Evolutionary conservation across 2,797 vertebrate species (phyloP).

Genomic region (Pseudomugil tenellus): DNA sequence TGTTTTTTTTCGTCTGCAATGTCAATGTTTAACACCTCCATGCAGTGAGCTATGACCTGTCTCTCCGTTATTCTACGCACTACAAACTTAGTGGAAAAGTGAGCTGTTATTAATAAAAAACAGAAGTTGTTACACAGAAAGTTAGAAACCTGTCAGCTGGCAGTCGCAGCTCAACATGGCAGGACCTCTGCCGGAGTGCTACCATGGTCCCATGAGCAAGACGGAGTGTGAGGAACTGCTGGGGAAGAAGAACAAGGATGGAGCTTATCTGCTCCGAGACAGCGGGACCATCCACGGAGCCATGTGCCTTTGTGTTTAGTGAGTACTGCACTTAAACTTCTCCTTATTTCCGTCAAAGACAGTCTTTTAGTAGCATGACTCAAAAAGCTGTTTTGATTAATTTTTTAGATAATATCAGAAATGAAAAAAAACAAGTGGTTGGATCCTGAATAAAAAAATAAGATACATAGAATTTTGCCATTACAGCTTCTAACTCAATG

Average conservation of each 20-base stretch:
- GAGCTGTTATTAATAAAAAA: conserved; percentile 2
- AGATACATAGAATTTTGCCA: too few relatives aligned
- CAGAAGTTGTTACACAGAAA: neutral
- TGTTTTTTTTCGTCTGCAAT: neutral
- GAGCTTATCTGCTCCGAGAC: conserved; percentile 77
- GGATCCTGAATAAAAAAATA: too few relatives aligned
- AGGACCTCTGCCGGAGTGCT: conserved; percentile 54
- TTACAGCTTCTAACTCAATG: too few relatives aligned
- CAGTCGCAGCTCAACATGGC: conserved; percentile 43
- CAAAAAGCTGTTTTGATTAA: too few relatives aligned
- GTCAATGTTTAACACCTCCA: rapidly evolving
- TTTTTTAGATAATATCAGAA: too few relatives aligned
- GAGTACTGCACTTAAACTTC: conserved; percentile 51
- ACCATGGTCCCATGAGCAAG: conserved; percentile 72
- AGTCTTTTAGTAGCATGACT: too few relatives aligned
- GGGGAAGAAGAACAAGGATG: conserved; percentile 67
- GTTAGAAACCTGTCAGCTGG: neutral
- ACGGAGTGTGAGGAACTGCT: conserved; percentile 71
- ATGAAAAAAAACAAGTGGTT: too few relatives aligned
- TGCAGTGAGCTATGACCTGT: neutral
- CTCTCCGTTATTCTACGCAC: neutral
- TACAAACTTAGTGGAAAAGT: neutral
- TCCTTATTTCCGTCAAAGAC: too few relatives aligned
- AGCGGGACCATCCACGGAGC: conserved; percentile 81
- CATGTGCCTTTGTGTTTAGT: conserved; percentile 82